Evolutionary conservation across 2,797 vertebrate species (phyloP).

Genomic region (Chelon labrosus): DNA sequence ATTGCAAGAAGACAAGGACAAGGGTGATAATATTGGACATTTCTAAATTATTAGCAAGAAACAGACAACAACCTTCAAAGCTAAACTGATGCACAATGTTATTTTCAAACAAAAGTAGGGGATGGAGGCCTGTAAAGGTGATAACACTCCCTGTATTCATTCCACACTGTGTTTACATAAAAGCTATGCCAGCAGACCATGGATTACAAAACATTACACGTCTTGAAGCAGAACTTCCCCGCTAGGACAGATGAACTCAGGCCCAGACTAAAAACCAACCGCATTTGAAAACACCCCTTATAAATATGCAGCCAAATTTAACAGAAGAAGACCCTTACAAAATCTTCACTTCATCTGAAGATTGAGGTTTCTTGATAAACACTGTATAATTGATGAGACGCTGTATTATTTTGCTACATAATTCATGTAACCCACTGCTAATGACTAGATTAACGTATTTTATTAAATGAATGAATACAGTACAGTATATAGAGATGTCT

Average conservation of each 20-base stretch:
- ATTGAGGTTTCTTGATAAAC: slow-evolving; percentile 42
- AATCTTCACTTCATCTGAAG: slow-evolving; percentile 6
- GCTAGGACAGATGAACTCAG: neutral
- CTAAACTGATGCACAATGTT: neutral
- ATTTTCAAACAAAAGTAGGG: neutral
- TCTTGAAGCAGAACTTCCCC: too few species aligned
- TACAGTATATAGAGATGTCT: neutral
- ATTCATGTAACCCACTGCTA: slow-evolving; percentile 40
- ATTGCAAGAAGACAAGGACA: neutral
- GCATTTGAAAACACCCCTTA: neutral
- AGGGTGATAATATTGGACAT: neutral
- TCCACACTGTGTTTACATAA: too few species aligned
- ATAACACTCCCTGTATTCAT: too few species aligned
- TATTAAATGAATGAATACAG: slow-evolving; percentile 7
- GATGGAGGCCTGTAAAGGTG: neutral
- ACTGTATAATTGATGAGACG: slow-evolving; percentile 39
- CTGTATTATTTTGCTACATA: slow-evolving; percentile 36
- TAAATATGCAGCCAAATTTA: neutral
- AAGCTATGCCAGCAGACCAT: too few species aligned
- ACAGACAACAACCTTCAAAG: neutral
- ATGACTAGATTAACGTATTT: slow-evolving; percentile 21
- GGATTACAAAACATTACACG: too few species aligned
- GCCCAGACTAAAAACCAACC: neutral
- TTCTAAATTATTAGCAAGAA: too few species aligned
- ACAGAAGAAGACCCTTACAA: neutral